phyloP scores from a whole-genome alignment of 2,888 invertebrate genomes.

The Acrocyrtus sp. region DNA sequence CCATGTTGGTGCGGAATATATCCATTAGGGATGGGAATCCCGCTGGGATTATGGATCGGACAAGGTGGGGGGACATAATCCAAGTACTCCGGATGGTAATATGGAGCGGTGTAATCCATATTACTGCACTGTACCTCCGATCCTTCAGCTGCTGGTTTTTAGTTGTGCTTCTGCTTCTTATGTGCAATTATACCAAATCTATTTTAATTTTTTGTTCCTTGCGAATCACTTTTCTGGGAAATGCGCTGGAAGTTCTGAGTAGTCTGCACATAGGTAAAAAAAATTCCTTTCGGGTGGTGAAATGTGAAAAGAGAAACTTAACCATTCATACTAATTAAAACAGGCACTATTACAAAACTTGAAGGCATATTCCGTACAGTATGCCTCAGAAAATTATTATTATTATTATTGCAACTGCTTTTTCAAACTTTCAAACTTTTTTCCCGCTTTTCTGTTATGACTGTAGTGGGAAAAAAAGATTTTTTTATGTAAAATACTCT shows the following conservation, averaged over 20 bases:
- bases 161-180: constrained; percentile 13
- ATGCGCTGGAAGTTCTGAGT: no score
- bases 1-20: constrained; percentile 62
- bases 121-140: constrained; percentile 50
- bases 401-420: neutral
- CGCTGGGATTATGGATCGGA: constrained; percentile 63
- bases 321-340: constrained; percentile 50
- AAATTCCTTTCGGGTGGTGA: constrained; percentile 2
- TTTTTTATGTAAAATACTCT: no score
- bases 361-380: neutral
- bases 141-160: constrained; percentile 30
- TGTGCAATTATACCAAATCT: neutral
- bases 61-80: constrained; percentile 64
- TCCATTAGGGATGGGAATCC: constrained; percentile 62
- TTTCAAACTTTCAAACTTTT: neutral
- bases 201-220: no score
- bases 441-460: neutral
- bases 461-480: no score
- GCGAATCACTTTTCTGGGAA: no score
- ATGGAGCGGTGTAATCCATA: constrained; percentile 64
- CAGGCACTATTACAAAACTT: constrained; percentile 41
- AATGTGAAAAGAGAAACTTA: constrained; percentile 47
- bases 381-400: neutral
- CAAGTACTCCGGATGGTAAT: constrained; percentile 63
- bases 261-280: no score